Conservation (phyloP, 64 coral and sea anemone genomes). For the Porites lutea region DNA sequence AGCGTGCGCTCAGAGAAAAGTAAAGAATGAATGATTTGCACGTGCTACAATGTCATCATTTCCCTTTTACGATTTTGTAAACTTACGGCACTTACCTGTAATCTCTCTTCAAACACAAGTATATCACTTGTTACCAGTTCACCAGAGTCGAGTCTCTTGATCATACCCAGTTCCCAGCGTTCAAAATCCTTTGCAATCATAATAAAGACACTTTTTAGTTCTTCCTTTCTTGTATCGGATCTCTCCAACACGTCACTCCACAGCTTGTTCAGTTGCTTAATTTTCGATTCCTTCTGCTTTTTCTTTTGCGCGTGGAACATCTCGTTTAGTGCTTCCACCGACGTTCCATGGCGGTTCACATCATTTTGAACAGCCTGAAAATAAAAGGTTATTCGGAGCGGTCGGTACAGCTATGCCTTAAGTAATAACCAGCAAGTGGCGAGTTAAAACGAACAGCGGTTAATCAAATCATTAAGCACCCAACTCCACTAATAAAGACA, state of each 20-base stretch:
- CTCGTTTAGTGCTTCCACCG: slow-evolving; percentile 96
- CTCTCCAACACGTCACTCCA: slow-evolving; percentile 87
- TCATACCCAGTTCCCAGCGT: slow-evolving; percentile 85
- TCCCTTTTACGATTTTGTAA: too few species aligned
- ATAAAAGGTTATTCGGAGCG: not conserved
- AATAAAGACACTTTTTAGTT: slow-evolving; percentile 96
- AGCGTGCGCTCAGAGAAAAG: too few species aligned
- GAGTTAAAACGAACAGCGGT: too few species aligned
- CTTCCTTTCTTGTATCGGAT: slow-evolving; percentile 77
- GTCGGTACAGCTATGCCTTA: too few species aligned
- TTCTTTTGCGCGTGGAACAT: slow-evolving; percentile 89
- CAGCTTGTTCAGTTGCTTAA: slow-evolving; percentile 94
- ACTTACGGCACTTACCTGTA: slow-evolving; percentile 61
- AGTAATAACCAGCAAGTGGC: too few species aligned
- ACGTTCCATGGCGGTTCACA: slow-evolving; percentile 81
- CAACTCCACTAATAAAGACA: too few species aligned
- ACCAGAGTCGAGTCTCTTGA: slow-evolving; percentile 89
- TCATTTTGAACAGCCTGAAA: slow-evolving; percentile 88
- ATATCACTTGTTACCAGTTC: slow-evolving; percentile 92
- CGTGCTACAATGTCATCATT: too few species aligned
- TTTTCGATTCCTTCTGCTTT: slow-evolving; percentile 92
- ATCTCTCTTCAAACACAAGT: slow-evolving; percentile 95
- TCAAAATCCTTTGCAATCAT: slow-evolving; percentile 94
- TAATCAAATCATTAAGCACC: too few species aligned
- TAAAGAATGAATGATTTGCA: too few species aligned